Conservation (phyloP, 2,797 vertebrate species). For the Peromyscus nudipes region DNA sequence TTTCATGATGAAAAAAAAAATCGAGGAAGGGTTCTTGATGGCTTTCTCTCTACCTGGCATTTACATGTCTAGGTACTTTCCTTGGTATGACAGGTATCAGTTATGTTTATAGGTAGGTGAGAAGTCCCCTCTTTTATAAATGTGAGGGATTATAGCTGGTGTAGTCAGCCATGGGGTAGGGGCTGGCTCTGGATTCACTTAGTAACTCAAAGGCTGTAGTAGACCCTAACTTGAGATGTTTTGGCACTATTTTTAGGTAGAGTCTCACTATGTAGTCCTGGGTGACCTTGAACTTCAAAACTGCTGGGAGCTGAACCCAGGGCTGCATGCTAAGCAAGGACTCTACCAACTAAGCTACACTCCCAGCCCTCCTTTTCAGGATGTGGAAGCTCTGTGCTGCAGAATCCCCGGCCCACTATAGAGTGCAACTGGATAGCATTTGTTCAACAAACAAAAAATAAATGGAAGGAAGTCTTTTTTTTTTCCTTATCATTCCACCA, state of each 20-base stretch:
- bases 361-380: background rate
- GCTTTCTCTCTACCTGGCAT: constrained; percentile 47
- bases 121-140: constrained; percentile 24
- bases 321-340: too few species aligned
- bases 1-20: constrained; percentile 14
- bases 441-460: background rate
- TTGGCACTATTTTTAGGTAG: background rate
- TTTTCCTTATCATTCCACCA: background rate
- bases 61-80: constrained; percentile 50
- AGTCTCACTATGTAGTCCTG: background rate
- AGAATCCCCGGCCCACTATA: background rate
- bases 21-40: background rate
- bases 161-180: background rate
- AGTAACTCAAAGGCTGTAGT: background rate
- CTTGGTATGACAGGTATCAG: background rate
- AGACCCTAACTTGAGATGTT: background rate
- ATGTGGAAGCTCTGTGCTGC: background rate
- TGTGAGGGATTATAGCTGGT: background rate
- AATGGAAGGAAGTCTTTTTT: background rate
- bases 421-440: background rate
- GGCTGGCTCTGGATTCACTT: background rate
- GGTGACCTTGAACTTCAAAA: background rate
- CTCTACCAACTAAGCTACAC: background rate
- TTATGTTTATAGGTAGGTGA: constrained; percentile 24
- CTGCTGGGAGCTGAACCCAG: background rate